Evolutionary conservation across 2,888 invertebrate genomes (phyloP).

Genomic region (Lacanobia oleracea): DNA sequence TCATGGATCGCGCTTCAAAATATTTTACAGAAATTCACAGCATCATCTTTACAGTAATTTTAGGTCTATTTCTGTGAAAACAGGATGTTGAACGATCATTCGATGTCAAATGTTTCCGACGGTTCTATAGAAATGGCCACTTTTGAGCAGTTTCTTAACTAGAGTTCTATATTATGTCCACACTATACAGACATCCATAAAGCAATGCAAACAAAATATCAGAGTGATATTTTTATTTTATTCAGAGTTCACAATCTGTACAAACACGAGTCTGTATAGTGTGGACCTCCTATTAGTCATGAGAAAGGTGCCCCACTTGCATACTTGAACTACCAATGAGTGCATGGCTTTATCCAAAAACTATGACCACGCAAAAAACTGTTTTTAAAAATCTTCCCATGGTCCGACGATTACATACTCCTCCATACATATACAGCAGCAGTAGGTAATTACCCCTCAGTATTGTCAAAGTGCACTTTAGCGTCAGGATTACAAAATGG

Average conservation of each 20-base stretch:
- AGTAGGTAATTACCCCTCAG: constrained; percentile 72
- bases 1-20: neutral
- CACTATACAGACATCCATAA: no score
- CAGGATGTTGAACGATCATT: neutral
- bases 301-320: neutral
- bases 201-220: no score
- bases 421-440: constrained; percentile 32
- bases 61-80: no score
- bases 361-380: neutral
- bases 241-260: no score
- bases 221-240: no score
- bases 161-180: no score
- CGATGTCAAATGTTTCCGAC: neutral
- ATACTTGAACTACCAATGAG: no score
- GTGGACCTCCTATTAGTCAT: no score
- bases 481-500: constrained; percentile 85
- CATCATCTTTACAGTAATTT: no score
- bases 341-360: neutral
- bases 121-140: neutral
- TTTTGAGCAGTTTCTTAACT: neutral
- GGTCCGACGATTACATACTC: constrained; percentile 18
- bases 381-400: constrained; percentile 12
- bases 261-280: no score
- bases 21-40: no score
- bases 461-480: constrained; percentile 85